A percentile compares a stretch with the other conserved stretches of the same genome.
Evolutionary conservation across 2,888 invertebrate genomes (phyloP).

Genomic region (Oegoconia quadripuncta): DNA sequence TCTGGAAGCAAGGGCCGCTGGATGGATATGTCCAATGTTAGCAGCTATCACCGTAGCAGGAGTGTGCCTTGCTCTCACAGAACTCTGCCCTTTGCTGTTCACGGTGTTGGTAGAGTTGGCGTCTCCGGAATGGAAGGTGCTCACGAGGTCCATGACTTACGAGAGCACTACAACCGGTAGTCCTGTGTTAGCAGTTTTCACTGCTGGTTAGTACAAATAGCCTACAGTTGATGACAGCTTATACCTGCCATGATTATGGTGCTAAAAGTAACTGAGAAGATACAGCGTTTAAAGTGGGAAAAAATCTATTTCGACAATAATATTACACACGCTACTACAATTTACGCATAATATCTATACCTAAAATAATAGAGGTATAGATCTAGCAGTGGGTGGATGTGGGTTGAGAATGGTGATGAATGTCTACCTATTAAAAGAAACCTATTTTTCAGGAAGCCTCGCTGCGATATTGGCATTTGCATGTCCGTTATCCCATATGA

Average conservation of each 20-base stretch:
- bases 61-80: constrained; percentile 80
- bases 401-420: no score
- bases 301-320: no score
- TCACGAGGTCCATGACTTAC: constrained; percentile 80
- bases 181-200: constrained; percentile 81
- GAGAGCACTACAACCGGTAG: constrained; percentile 80
- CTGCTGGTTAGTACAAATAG: constrained; percentile 77
- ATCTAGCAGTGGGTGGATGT: no score
- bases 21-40: constrained; percentile 80
- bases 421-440: constrained; percentile 2
- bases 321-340: no score
- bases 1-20: constrained; percentile 78
- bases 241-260: no score
- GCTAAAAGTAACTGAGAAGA: no score
- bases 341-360: no score
- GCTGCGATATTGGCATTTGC: constrained; percentile 82
- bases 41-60: constrained; percentile 80
- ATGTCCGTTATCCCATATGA: constrained; percentile 80
- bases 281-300: no score
- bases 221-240: no score
- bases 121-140: constrained; percentile 81
- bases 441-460: constrained; percentile 72
- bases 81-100: constrained; percentile 79
- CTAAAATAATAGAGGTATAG: no score
- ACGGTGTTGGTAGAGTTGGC: constrained; percentile 76